These are phyloP conservation scores for Drosophila funebris DNA, from an alignment of 1,140 invertebrate species.

Conservation along the genomic window DNA sequence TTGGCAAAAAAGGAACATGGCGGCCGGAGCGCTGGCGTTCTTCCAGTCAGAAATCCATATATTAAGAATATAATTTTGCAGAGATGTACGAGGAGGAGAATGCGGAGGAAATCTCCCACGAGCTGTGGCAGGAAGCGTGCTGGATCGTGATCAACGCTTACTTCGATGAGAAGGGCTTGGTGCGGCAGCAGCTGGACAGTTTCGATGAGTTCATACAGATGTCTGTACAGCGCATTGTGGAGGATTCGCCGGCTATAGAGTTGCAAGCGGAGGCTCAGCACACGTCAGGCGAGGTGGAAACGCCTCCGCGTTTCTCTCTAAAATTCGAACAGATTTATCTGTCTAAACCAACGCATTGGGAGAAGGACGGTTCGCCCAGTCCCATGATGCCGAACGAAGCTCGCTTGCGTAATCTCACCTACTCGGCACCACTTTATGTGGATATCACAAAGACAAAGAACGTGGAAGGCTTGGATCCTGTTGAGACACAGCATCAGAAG, in stretches of 20 bases:
- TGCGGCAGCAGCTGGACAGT: constrained; percentile 98
- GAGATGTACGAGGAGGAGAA: constrained; percentile 80
- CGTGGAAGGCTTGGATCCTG: constrained; percentile 94
- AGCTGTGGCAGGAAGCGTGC: constrained; percentile 99
- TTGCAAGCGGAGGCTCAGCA: constrained; percentile 99
- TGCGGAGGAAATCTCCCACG: constrained; percentile 94
- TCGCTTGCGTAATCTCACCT: constrained; percentile 93
- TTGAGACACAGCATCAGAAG: constrained; percentile 97
- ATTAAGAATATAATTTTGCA: constrained; percentile 19
- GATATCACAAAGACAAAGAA: constrained; percentile 98
- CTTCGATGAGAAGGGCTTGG: constrained; percentile 99
- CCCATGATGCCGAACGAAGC: constrained; percentile 99
- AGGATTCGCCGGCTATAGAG: constrained; percentile 98
- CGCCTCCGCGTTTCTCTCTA: constrained; percentile 94
- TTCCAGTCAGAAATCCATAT: background rate
- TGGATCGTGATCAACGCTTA: constrained; percentile 99
- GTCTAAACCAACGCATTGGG: constrained; percentile 99
- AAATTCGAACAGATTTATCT: constrained; percentile 99
- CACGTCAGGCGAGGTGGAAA: constrained; percentile 95
- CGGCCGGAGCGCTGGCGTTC: constrained; percentile 58
- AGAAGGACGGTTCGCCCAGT: constrained; percentile 98
- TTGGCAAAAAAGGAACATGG: constrained; percentile 51
- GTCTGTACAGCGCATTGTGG: constrained; percentile 99
- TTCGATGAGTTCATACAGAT: constrained; percentile 99
- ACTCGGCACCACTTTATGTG: constrained; percentile 98